Percentiles rank a stretch among this genome's conserved stretches.
Evolutionary conservation across 2,888 invertebrate genomes (phyloP).

Genomic region (Platycheirus rosarum): DNA sequence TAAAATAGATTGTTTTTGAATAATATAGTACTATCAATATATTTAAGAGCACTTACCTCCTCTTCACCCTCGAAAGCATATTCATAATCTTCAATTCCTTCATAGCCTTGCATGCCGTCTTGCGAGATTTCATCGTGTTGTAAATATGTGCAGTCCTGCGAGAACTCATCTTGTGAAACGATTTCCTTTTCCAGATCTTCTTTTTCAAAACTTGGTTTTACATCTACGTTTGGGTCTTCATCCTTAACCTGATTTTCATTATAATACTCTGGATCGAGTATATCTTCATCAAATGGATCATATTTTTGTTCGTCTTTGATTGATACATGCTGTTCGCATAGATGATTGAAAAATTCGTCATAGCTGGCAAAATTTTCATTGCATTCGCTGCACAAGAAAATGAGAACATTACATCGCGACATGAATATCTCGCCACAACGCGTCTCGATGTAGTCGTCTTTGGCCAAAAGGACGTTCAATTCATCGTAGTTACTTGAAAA

Average conservation of each 20-base stretch:
- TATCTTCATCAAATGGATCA: conserved; percentile 30
- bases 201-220: conserved; percentile 1
- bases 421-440: conserved; percentile 74
- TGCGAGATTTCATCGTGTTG: conserved; percentile 5
- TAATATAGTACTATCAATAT: background rate
- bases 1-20: conserved; percentile 25
- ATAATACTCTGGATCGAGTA: conserved; percentile 1
- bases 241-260: conserved; percentile 25
- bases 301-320: conserved; percentile 28
- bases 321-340: conserved; percentile 49
- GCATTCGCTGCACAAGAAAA: conserved; percentile 69
- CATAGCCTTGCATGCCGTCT: conserved; percentile 30
- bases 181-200: background rate
- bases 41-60: conserved; percentile 3
- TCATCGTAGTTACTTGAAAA: conserved; percentile 29
- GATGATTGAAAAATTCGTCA: conserved; percentile 58
- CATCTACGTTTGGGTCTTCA: conserved; percentile 24
- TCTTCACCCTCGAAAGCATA: background rate
- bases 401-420: conserved; percentile 53
- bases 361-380: conserved; percentile 52
- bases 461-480: conserved; percentile 39
- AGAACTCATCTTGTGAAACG: background rate
- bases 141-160: conserved; percentile 5
- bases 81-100: conserved; percentile 49
- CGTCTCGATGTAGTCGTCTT: conserved; percentile 51